phyloP scores from a whole-genome alignment of 2,797 vertebrate species.

The Crax fasciolata region DNA sequence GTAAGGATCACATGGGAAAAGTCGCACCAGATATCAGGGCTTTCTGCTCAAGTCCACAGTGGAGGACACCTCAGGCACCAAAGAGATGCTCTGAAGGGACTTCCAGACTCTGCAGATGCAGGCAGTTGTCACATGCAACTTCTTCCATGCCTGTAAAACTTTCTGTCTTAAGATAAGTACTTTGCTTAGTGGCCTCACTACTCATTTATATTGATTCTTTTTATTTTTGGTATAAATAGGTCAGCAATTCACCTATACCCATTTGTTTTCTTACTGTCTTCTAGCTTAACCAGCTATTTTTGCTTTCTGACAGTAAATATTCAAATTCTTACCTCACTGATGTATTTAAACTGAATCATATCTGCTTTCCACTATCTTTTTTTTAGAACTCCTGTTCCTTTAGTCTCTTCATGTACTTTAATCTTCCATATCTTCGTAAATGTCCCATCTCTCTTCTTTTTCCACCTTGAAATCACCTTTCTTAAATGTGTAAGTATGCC shows the following conservation, averaged over 20 bases:
- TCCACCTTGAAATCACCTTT: neutral
- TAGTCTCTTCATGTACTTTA: neutral
- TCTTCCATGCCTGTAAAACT: neutral
- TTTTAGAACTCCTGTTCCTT: neutral
- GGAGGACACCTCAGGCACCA: neutral
- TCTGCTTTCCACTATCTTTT: neutral
- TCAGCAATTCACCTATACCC: neutral
- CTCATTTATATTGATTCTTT: neutral
- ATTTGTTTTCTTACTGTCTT: neutral
- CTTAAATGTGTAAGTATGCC: neutral
- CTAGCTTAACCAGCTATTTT: neutral
- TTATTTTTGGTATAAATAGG: neutral
- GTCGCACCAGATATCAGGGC: neutral
- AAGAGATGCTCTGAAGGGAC: neutral
- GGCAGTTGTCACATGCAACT: neutral
- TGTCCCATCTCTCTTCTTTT: neutral
- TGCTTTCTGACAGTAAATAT: neutral
- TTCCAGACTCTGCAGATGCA: neutral
- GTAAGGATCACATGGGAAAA: neutral
- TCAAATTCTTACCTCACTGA: neutral
- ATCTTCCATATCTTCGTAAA: neutral
- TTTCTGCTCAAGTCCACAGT: neutral
- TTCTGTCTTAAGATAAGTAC: neutral
- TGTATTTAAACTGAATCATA: neutral
- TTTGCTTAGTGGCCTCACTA: neutral